Base-by-base conservation (phyloP, 2,888 invertebrate species). In the Suillia variegata region DNA sequence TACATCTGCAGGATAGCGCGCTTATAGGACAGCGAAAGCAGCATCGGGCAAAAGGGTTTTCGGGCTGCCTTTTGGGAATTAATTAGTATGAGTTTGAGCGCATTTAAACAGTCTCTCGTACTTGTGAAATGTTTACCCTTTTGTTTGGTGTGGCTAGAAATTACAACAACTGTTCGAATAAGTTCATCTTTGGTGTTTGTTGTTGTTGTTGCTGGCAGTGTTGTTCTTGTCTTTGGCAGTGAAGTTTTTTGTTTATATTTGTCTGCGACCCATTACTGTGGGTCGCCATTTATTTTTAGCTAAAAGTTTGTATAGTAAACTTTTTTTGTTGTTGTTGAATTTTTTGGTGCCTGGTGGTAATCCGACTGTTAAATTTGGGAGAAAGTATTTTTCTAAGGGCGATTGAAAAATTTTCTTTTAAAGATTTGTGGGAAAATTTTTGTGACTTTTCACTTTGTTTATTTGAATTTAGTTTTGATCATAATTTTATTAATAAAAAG, bases 101-200 rank as follows among this genome's bases (percentile, higher is more conserved):
- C 20, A 38, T 38, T 38, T 38, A 10, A 38, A 38, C 13, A n/a
- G n/a, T n/a, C 38, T 38, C n/a, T 13, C 12, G n/a, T 38, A 13
- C 6, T 4, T n/a, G 38, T 73, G 73, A 74, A 73, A 73, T 74
- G 74, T n/a, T n/a, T 74, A 74, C 72, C 72, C 74, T 72, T 71
- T 66, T 10, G 17, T 26, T 34, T 6, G 68, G 70, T 73, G 71
- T 21, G 71, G 71, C 67, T 73, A 73, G 71, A 72, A 73, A 72
- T 74, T 72, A 73, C 68, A 74, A 73, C 75, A 72, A 72, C 68
- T 74, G 72, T 74, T 72, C 71, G 73, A 71, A 71, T 70, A 74
- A 72, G 4, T 21, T 22, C 42, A 3, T 50, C 15, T 21, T 50
- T n/a, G 24, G 57, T 55, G 56, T 49, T 50, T 56, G 3, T 33